These are phyloP conservation scores for Venustaconcha ellipsiformis DNA, from an alignment of 1,140 invertebrate species.

Conservation along the genomic window DNA sequence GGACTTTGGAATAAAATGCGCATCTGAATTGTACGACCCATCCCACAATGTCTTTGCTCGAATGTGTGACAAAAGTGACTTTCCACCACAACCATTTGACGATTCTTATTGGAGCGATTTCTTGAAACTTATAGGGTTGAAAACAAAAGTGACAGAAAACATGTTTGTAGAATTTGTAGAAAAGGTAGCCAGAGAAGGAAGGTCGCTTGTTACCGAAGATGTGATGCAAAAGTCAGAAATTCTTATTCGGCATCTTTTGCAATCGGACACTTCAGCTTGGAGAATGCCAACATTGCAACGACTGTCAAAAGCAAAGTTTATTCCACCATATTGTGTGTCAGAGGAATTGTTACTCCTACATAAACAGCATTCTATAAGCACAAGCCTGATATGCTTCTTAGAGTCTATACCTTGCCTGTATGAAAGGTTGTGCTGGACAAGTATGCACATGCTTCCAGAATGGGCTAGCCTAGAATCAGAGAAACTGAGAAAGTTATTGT, in stretches of 20 bases:
- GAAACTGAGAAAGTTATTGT: too few relatives aligned
- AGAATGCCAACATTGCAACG: neutral
- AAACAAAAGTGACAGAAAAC: constrained; percentile 1
- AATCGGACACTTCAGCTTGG: neutral
- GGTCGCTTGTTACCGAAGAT: neutral
- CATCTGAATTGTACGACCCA: constrained; percentile 7
- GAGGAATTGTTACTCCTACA: neutral
- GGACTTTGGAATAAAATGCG: neutral
- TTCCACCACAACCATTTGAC: constrained; percentile 2
- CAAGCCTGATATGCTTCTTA: constrained; percentile 3
- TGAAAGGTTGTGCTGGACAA: constrained; percentile 4
- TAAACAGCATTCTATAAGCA: neutral
- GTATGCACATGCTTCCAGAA: neutral
- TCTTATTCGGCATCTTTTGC: neutral
- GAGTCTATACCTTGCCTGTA: neutral
- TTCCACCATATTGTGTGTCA: neutral
- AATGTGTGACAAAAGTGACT: constrained; percentile 3
- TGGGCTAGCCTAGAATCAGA: too few relatives aligned
- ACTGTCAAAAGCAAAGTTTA: constrained; percentile 6
- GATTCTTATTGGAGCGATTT: constrained; percentile 4
- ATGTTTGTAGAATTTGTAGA: constrained; percentile 17
- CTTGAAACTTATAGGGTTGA: constrained; percentile 15
- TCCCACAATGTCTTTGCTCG: neutral
- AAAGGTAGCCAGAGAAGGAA: neutral
- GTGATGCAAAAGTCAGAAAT: neutral